phyloP scores from a whole-genome alignment of 2,888 invertebrate species.

The Tenodera sinensis region DNA sequence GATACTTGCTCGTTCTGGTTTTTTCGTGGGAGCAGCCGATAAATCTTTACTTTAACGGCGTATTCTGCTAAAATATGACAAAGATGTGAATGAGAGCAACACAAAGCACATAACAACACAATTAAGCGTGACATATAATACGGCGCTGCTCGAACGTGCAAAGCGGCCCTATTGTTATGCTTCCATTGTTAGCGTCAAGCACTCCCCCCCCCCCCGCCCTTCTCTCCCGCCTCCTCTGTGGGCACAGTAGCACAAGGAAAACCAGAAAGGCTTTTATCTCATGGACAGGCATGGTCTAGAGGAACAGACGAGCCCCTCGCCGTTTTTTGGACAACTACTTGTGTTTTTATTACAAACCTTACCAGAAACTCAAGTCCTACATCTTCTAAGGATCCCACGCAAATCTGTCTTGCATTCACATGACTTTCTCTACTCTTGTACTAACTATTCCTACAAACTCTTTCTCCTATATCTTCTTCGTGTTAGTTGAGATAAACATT shows the following conservation, averaged over 20 bases:
- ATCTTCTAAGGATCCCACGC: too few relatives aligned
- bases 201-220: background rate
- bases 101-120: background rate
- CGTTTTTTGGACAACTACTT: too few relatives aligned
- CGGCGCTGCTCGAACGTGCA: background rate
- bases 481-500: too few relatives aligned
- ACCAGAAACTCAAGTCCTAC: too few relatives aligned
- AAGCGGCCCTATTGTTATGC: background rate
- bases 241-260: background rate
- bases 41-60: background rate
- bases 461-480: too few relatives aligned
- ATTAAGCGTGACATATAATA: slow-evolving; percentile 1
- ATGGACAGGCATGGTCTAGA: background rate
- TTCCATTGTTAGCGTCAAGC: background rate
- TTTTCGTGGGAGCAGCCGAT: background rate
- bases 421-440: too few relatives aligned
- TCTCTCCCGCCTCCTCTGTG: background rate
- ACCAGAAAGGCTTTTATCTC: background rate
- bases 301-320: too few relatives aligned
- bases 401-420: too few relatives aligned
- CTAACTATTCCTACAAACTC: too few relatives aligned
- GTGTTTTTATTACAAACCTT: too few relatives aligned
- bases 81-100: background rate
- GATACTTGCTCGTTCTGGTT: background rate
- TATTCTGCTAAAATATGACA: background rate